phyloP scores from a whole-genome alignment of 1,140 invertebrate species.

The Halesus radiatus region DNA sequence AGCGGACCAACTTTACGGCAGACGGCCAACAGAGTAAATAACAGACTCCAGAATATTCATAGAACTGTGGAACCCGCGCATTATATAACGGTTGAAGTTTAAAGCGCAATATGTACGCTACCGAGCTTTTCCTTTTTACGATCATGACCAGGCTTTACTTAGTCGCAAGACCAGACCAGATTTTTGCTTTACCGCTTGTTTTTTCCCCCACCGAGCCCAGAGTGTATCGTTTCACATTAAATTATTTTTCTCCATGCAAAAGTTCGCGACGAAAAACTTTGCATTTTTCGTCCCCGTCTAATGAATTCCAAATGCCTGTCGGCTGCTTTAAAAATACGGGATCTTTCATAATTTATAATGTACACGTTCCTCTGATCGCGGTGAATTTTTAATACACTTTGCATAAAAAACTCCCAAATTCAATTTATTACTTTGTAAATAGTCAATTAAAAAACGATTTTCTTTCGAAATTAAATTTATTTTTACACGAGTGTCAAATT shows the following conservation, averaged over 20 bases:
- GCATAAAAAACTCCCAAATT: too few relatives aligned
- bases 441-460: too few relatives aligned
- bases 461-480: too few relatives aligned
- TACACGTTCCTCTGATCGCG: too few relatives aligned
- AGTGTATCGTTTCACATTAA: not conserved
- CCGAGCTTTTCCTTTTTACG: not conserved
- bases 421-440: too few relatives aligned
- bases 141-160: not conserved
- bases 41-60: not conserved
- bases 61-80: not conserved
- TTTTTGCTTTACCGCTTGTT: not conserved
- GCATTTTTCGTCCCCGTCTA: not conserved
- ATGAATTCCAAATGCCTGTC: slow-evolving; percentile 24
- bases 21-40: not conserved
- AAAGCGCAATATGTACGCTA: not conserved
- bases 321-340: not conserved
- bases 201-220: not conserved
- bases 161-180: too few relatives aligned
- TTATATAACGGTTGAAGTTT: not conserved
- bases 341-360: not conserved
- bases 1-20: not conserved
- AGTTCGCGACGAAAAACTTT: slow-evolving; percentile 18
- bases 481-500: too few relatives aligned
- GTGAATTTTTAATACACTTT: too few relatives aligned
- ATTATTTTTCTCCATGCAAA: not conserved